Evolutionary conservation across 2,888 invertebrate genomes (phyloP).

Genomic region (Lasioglossum zephyrum): DNA sequence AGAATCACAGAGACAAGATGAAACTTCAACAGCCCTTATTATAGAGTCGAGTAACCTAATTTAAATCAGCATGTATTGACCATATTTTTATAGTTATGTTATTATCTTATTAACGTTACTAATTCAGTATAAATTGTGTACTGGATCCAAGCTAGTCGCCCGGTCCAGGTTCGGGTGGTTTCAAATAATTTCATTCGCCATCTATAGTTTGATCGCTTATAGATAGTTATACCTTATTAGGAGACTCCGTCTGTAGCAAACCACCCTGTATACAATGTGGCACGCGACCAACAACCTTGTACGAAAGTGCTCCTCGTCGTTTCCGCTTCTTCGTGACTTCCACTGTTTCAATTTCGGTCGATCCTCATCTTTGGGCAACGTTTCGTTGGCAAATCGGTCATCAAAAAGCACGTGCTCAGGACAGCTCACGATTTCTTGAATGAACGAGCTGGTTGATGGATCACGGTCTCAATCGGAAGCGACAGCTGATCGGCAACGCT

Average conservation of each 20-base stretch:
- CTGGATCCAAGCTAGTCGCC: not conserved
- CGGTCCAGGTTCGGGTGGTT: not conserved
- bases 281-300: not conserved
- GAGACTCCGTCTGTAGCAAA: not conserved
- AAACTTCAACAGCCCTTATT: not conserved
- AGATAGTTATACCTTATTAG: not conserved
- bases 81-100: not conserved
- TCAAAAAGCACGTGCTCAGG: slow-evolving; percentile 22
- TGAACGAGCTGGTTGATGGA: slow-evolving; percentile 49
- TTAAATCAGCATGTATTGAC: not conserved
- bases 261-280: not conserved
- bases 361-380: not conserved
- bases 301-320: not conserved
- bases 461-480: slow-evolving; percentile 28
- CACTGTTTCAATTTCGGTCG: not conserved
- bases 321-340: not conserved
- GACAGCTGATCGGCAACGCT: slow-evolving; percentile 43
- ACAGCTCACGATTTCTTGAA: slow-evolving; percentile 50
- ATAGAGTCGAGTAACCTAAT: not conserved
- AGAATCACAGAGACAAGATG: not conserved
- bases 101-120: not conserved
- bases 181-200: not conserved
- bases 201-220: not conserved
- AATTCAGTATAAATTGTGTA: not conserved
- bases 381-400: slow-evolving; percentile 29